phyloP scores from a whole-genome alignment of 2,113 vertebrate species.

The Actenoides lindsayi region DNA sequence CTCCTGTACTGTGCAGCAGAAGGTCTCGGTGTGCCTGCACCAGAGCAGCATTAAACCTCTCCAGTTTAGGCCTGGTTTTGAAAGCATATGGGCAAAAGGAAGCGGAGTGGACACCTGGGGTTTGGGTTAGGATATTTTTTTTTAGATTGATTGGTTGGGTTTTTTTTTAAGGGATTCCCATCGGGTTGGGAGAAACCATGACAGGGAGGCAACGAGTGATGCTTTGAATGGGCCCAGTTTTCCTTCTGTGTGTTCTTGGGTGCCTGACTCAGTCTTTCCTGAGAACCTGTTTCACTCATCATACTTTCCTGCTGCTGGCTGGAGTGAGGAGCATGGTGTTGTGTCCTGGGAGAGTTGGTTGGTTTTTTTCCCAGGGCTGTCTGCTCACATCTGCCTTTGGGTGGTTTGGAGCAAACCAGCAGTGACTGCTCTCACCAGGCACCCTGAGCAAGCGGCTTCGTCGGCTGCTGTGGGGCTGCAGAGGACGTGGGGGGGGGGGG shows the following conservation, averaged over 20 bases:
- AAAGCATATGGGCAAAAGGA: not conserved
- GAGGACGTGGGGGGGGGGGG: too few relatives aligned
- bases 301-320: accelerated
- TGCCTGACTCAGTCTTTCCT: not conserved
- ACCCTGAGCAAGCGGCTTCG: not conserved
- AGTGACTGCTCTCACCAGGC: accelerated
- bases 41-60: not conserved
- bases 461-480: accelerated
- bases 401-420: not conserved
- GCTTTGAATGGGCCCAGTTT: not conserved
- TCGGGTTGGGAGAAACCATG: not conserved
- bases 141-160: not conserved
- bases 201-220: not conserved
- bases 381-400: not conserved
- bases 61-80: not conserved
- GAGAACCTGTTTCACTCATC: not conserved
- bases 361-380: not conserved
- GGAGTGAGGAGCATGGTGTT: accelerated
- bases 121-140: not conserved
- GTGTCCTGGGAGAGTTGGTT: not conserved
- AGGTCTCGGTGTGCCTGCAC: accelerated
- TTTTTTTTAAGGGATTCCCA: not conserved
- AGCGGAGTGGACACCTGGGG: not conserved
- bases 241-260: accelerated
- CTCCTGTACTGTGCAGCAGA: not conserved